These are phyloP conservation scores for Argynnis bischoffii DNA, from an alignment of 2,888 invertebrate genomes.

Conservation along the genomic window DNA sequence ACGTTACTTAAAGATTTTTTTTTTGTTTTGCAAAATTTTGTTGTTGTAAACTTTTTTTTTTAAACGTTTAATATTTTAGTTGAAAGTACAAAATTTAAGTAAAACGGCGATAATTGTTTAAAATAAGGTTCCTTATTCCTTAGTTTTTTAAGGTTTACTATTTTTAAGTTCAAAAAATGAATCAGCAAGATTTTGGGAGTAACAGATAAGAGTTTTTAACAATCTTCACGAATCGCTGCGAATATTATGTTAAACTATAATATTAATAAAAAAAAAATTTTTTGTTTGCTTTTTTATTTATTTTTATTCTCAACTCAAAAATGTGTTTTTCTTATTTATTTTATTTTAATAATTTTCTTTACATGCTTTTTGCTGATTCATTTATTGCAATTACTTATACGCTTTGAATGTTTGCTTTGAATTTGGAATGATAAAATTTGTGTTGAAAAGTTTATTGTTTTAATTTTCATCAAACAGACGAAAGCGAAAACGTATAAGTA, in stretches of 20 bases:
- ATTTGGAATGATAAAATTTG: background rate
- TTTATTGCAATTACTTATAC: slow-evolving; percentile 6
- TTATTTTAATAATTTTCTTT: background rate
- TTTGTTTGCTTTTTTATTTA: background rate
- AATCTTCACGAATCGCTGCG: too few relatives aligned
- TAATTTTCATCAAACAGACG: background rate
- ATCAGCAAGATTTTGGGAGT: background rate
- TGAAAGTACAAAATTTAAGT: background rate
- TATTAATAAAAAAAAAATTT: too few relatives aligned
- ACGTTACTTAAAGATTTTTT: background rate
- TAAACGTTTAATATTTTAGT: slow-evolving; percentile 6
- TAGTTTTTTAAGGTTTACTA: slow-evolving; percentile 22
- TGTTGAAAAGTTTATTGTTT: background rate
- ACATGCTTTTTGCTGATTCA: slow-evolving; percentile 7
- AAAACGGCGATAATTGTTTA: slow-evolving; percentile 19
- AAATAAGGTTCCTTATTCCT: slow-evolving; percentile 30
- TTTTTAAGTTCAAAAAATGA: slow-evolving; percentile 18
- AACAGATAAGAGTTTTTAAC: too few relatives aligned
- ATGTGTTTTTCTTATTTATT: slow-evolving; percentile 22
- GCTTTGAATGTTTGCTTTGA: background rate
- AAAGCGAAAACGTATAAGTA: background rate
- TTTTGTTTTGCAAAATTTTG: background rate
- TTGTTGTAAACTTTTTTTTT: background rate
- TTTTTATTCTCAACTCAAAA: background rate
- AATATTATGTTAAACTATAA: too few relatives aligned